Evolutionary conservation across 2,888 invertebrate genomes (phyloP), one percentile per base, ranked within the genome.

Genomic region (Venusia cambrica): DNA sequence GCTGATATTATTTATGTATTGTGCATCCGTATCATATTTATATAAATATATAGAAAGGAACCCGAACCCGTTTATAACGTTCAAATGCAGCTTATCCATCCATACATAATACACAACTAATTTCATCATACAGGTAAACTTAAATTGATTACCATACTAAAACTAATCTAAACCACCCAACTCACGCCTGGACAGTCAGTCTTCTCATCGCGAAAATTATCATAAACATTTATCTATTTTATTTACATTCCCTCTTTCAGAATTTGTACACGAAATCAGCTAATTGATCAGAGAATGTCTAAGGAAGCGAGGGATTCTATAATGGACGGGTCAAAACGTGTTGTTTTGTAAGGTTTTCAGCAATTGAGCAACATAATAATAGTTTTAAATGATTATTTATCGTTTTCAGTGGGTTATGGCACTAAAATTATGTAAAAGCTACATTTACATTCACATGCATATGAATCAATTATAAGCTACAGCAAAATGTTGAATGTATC

Each of bases 201-300:
- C 85, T 85, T 85, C 80, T 85, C 81, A 74, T 83, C 83, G 79
- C 81, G 70, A 79, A 81, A 81, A 81, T 84, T 80, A 79, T 76
- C 67, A 74, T 80, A 77, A 76, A 70, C 50, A 51, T 51, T 54
- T 54, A 53, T 54, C 57, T 67, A 62, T 57, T 62, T 56, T 75
- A 74, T 77, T 73, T 76, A 69, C 69, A 68, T 42, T 57, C 54
- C 57, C 62, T 47, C 63, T 62, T 49, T 54, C 59, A 54, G 55
- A 58, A 47, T 64, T 67, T 62, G 51, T 56, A 65, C 58, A 65
- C 47, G 51, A 60, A 60, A 53, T 56, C 15, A 10, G 22, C 31
- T 40, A 34, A 31, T 13, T n/a, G n/a, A n/a, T n/a, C n/a, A n/a
- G n/a, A n/a, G n/a, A n/a, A n/a, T n/a, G 3, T 22, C 12, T 25